Evolutionary conservation across 92 coral and sea anemone species (phyloP), one percentile per base, ranked within the genome.

Genomic region (Micromussa lordhowensis): DNA sequence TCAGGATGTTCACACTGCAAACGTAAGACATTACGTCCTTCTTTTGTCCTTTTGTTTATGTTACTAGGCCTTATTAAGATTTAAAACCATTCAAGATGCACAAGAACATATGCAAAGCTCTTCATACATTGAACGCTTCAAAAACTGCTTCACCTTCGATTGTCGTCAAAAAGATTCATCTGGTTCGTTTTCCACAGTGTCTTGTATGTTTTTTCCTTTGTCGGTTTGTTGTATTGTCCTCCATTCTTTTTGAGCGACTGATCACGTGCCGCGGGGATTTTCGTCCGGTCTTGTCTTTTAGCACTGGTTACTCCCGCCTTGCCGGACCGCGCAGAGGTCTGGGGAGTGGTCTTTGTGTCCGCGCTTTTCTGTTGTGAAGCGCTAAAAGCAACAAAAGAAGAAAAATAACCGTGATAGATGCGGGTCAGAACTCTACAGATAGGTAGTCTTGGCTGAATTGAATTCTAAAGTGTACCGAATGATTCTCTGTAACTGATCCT

Each of bases 171-270:
- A 29, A 84, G 84, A 54, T 79, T 68, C 31, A 84, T 78, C 24
- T 84, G 81, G 77, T 85, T 88, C 5, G 86, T 82, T 84, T 92
- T 92, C 92, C 91, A 91, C 59, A 91, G 85, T 12, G 92, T 84
- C 90, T 84, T 82, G 75, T 84, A 85, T 1, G 61, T 92, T 71
- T 61, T 92, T 36, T 84, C 91, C 44, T 32, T 54, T 76, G 85
- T 22, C 22, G 59, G 57, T 68, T 82, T 81, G n/a, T 64, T 34
- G 7, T 73, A 63, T 22, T 15, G 87, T 64, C 75, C 53, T 76
- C 81, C 87, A 44, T 63, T 85, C 26, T 93, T 93, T 54, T 22
- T 79, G 36, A 68, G 77, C 32, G 92, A 77, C 40, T 68, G 34
- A 36, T 85, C 79, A 74, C 81, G 59, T 68, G 18, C 22, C 1